phyloP scores from a whole-genome alignment of 2,888 invertebrate species.

The Elegia similella region DNA sequence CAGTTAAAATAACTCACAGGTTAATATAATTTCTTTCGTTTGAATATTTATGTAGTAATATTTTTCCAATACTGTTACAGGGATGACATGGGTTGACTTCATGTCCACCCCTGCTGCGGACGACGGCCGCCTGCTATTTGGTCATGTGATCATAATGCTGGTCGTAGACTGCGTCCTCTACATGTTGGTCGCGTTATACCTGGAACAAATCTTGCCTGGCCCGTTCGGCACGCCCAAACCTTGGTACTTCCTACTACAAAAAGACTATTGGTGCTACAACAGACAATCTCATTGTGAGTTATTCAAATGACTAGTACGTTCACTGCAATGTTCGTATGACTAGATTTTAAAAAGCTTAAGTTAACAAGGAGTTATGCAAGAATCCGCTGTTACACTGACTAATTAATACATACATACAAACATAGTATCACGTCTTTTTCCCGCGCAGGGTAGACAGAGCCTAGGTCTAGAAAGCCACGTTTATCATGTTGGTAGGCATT shows the following conservation, averaged over 20 bases:
- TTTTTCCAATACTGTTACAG: conserved; percentile 46
- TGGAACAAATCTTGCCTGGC: conserved; percentile 93
- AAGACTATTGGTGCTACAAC: conserved; percentile 75
- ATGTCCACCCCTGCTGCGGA: conserved; percentile 84
- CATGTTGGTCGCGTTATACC: conserved; percentile 88
- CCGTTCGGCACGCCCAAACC: conserved; percentile 91
- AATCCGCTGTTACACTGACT: too few species aligned
- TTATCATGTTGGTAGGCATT: too few species aligned
- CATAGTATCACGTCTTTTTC: too few species aligned
- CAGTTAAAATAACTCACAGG: too few species aligned
- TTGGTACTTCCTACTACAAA: conserved; percentile 89
- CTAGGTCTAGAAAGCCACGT: too few species aligned
- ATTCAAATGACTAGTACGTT: conserved; percentile 35
- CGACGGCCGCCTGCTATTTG: conserved; percentile 84
- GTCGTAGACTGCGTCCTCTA: conserved; percentile 86
- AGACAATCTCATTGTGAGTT: conserved; percentile 27
- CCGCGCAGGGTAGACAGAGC: too few species aligned
- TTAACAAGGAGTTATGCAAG: too few species aligned
- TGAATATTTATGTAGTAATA: too few species aligned
- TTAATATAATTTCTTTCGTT: too few species aligned
- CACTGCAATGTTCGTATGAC: background rate
- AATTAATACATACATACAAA: too few species aligned
- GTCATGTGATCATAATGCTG: conserved; percentile 87
- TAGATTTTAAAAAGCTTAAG: too few species aligned
- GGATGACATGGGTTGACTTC: conserved; percentile 84